Percentiles rank a stretch among this genome's conserved stretches.
These are phyloP conservation scores for Pogona vitticeps DNA, from an alignment of 2,113 vertebrate species.

Conservation along the genomic window DNA sequence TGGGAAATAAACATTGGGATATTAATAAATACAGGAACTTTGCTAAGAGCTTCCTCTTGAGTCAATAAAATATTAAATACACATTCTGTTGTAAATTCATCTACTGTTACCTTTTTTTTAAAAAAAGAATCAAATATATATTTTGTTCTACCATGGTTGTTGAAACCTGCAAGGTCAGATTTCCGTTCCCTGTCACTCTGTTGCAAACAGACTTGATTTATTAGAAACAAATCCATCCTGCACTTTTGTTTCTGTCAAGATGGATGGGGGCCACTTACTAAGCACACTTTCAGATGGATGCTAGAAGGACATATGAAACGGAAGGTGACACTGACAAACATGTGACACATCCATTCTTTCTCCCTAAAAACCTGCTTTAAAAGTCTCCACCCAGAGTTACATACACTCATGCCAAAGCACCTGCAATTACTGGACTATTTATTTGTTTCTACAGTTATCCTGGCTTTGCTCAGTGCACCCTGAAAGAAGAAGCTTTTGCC, in stretches of 20 bases:
- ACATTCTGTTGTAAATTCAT: neutral
- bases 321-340: neutral
- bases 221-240: neutral
- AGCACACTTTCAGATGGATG: neutral
- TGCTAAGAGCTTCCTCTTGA: neutral
- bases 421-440: neutral
- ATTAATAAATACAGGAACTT: neutral
- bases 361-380: neutral
- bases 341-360: neutral
- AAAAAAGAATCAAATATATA: neutral
- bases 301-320: neutral
- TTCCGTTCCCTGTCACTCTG: neutral
- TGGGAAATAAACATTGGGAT: neutral
- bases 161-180: neutral
- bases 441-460: neutral
- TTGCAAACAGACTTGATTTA: neutral
- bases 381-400: neutral
- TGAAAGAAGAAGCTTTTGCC: neutral
- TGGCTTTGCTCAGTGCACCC: neutral
- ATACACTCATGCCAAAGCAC: neutral
- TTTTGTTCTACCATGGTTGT: neutral
- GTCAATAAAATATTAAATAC: conserved; percentile 10
- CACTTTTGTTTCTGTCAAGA: neutral
- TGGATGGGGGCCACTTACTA: neutral
- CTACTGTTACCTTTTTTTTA: neutral